Percentiles rank a stretch among this genome's conserved stretches.
These are phyloP conservation scores for Drosophila hamatofila DNA, from an alignment of 2,888 invertebrate species.

Conservation along the genomic window DNA sequence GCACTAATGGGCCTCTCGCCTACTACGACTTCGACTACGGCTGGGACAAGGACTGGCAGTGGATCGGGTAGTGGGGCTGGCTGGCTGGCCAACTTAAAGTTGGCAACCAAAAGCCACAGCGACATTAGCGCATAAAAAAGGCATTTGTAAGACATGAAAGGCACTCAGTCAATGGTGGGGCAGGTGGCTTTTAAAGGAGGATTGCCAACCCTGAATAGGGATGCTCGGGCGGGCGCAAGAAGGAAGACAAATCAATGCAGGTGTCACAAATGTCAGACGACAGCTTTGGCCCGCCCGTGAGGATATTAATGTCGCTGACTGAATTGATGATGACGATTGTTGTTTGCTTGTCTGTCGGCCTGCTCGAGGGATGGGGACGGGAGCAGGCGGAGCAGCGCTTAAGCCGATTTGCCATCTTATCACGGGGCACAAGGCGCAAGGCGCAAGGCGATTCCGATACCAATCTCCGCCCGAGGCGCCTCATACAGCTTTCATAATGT, in stretches of 20 bases:
- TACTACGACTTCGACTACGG: neutral
- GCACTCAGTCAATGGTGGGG: constrained; percentile 69
- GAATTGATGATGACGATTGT: constrained; percentile 79
- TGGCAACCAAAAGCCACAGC: constrained; percentile 58
- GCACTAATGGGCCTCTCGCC: constrained; percentile 60
- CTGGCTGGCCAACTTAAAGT: constrained; percentile 40
- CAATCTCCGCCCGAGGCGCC: constrained; percentile 65
- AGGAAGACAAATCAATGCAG: constrained; percentile 80
- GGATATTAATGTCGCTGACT: constrained; percentile 80
- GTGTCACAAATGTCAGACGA: constrained; percentile 81
- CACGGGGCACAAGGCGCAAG: constrained; percentile 49
- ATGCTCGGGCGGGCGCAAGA: constrained; percentile 24
- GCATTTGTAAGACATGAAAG: constrained; percentile 79
- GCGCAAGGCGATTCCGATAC: constrained; percentile 48
- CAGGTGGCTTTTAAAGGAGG: constrained; percentile 62
- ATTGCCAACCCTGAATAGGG: constrained; percentile 4
- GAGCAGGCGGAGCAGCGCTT: constrained; percentile 41
- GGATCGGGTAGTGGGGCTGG: neutral
- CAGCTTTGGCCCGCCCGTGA: constrained; percentile 64
- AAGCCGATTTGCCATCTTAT: constrained; percentile 80
- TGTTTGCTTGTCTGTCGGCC: constrained; percentile 43
- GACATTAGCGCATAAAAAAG: constrained; percentile 75
- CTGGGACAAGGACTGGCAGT: neutral
- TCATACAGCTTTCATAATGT: constrained; percentile 71
- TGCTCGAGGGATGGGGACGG: neutral